These are phyloP conservation scores for Apamea sordens DNA, from an alignment of 2,888 invertebrate species.

Conservation along the genomic window DNA sequence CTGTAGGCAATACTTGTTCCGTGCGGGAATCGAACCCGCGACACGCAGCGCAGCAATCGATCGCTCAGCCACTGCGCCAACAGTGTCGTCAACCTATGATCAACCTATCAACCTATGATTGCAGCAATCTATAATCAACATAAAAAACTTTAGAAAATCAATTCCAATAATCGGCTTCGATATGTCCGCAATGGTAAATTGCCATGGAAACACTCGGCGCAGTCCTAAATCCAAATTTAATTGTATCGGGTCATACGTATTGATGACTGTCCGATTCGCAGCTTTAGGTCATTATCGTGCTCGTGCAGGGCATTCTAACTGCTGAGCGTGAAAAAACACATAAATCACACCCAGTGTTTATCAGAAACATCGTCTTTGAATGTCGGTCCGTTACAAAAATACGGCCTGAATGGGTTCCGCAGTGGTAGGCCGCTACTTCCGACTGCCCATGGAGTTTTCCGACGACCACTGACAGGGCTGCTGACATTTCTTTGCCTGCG, in stretches of 20 bases:
- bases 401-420: slow-evolving; percentile 2
- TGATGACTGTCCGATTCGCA: background rate
- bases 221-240: slow-evolving; percentile 11
- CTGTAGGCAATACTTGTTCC: no score
- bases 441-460: slow-evolving; percentile 10
- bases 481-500: background rate
- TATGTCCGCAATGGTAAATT: slow-evolving; percentile 8
- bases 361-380: background rate
- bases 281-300: slow-evolving; percentile 7
- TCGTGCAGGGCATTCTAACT: background rate
- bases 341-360: background rate
- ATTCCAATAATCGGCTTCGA: slow-evolving; percentile 10
- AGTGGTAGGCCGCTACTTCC: slow-evolving; percentile 1
- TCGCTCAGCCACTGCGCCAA: no score
- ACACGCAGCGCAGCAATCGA: no score
- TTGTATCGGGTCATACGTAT: slow-evolving; percentile 5
- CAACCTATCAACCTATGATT: no score
- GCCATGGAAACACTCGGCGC: slow-evolving; percentile 2
- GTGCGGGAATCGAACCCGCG: no score
- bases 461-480: slow-evolving; percentile 7
- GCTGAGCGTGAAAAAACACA: no score
- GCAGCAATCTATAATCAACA: no score
- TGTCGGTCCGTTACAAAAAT: background rate
- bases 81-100: no score
- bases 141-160: background rate